Base-by-base conservation (phyloP, 1,140 invertebrate species). In the Stegodyphus mimosarum region DNA sequence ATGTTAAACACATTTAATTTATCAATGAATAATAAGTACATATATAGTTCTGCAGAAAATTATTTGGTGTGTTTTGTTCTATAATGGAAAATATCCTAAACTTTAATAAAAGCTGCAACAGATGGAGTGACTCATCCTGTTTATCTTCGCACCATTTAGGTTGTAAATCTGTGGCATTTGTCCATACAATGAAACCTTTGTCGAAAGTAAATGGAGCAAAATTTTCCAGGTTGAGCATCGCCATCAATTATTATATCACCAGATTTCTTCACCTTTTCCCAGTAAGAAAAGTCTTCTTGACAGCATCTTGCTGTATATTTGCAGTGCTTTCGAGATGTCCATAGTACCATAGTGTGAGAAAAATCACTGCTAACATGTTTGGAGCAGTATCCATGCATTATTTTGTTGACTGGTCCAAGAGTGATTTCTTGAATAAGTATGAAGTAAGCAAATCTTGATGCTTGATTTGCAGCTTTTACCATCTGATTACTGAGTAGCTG, bases 121-220 rank as follows among this genome's bases (percentile, higher is more conserved):
- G n/a, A n/a, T n/a, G n/a, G n/a, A n/a, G n/a, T n/a, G n/a, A n/a
- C n/a, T n/a, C n/a, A n/a, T n/a, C n/a, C n/a, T n/a, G n/a, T n/a
- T n/a, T n/a, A n/a, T n/a, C n/a, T n/a, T n/a, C n/a, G n/a, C 72
- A 85, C 73, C 67, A 78, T 71, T 85, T 77, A 7, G 73, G 74
- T 52, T 77, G 66, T 10, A 63, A 13, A 7, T n/a, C 15, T 51
- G 74, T 17, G 2, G 52, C 17, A 15, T 86, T 78, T 4, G 75
- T 78, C 83, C 83, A 86, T 15, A 86, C 7, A 13, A 78, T 17
- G 7, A 86, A 78, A n/a, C 78, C 17, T 13, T 71, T 72, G 10
- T 71, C 66, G 2, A 17, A 15, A 13, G n/a, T 10, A 11, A 52
- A 11, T 50, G 64, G 74, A 9, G 50, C 13, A 33, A 75, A 75